Conservation (phyloP, 2,888 invertebrate species). For the Xestia xanthographa region DNA sequence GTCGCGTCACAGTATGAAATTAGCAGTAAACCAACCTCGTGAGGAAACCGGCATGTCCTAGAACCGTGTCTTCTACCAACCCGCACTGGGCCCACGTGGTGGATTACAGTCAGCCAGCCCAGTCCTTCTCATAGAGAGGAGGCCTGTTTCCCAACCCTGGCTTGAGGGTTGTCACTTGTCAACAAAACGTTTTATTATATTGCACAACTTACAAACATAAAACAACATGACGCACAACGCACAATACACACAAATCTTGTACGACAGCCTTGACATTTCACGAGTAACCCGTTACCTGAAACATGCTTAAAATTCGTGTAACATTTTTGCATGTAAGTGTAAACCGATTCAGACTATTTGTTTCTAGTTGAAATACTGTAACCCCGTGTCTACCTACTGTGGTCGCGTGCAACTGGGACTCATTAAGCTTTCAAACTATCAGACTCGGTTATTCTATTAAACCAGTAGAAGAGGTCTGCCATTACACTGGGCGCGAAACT, state of each 20-base stretch:
- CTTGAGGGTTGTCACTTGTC: no score
- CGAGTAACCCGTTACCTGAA: neutral
- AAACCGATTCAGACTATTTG: neutral
- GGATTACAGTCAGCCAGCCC: no score
- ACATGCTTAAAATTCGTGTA: neutral
- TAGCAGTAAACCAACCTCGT: neutral
- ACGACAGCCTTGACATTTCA: neutral
- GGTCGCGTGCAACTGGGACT: conserved; percentile 60
- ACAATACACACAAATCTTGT: neutral
- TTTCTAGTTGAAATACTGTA: neutral
- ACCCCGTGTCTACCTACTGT: neutral
- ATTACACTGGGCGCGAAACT: conserved; percentile 78
- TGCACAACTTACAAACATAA: no score
- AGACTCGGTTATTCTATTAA: conserved; percentile 66
- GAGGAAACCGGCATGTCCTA: neutral
- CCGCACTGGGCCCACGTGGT: no score
- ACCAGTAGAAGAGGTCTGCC: conserved; percentile 64
- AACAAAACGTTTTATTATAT: no score
- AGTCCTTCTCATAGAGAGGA: no score
- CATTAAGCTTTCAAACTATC: conserved; percentile 66
- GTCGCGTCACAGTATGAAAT: neutral
- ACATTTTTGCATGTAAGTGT: neutral
- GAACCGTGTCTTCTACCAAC: no score
- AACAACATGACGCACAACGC: no score
- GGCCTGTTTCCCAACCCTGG: no score